Conservation (phyloP, 2,113 vertebrate genomes). For the Mustela nigripes region DNA sequence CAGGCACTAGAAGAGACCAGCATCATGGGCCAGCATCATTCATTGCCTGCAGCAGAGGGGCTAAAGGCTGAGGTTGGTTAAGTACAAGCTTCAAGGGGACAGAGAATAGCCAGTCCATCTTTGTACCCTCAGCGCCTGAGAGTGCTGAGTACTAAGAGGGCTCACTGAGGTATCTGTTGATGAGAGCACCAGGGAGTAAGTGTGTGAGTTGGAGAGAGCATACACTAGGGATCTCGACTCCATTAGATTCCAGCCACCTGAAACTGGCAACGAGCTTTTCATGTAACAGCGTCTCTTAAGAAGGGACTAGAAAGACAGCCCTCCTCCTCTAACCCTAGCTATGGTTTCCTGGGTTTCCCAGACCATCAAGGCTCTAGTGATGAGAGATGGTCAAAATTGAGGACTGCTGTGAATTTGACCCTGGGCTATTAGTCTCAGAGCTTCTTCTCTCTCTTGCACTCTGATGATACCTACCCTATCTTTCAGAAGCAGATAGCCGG, state of each 20-base stretch:
- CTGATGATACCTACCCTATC: not conserved
- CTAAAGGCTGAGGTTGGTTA: not conserved
- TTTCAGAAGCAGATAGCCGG: conserved; percentile 2
- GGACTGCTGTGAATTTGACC: not conserved
- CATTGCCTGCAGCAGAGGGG: not conserved
- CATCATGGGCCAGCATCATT: not conserved
- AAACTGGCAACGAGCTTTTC: not conserved
- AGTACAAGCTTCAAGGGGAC: not conserved
- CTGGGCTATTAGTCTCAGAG: not conserved
- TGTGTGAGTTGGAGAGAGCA: not conserved
- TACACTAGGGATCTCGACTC: not conserved
- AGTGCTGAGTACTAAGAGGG: not conserved
- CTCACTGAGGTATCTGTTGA: not conserved
- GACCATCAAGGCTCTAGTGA: not conserved
- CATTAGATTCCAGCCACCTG: not conserved
- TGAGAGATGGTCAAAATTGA: not conserved
- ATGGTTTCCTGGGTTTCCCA: not conserved
- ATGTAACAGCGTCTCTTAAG: not conserved
- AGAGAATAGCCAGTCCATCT: not conserved
- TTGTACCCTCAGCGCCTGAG: not conserved
- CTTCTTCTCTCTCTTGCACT: no score
- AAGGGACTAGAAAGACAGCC: not conserved
- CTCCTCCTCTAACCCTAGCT: not conserved
- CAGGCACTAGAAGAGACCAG: not conserved
- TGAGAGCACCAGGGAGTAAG: not conserved